Evolutionary conservation across 2,113 vertebrate species (phyloP).

Genomic region (Anolis sagrei): DNA sequence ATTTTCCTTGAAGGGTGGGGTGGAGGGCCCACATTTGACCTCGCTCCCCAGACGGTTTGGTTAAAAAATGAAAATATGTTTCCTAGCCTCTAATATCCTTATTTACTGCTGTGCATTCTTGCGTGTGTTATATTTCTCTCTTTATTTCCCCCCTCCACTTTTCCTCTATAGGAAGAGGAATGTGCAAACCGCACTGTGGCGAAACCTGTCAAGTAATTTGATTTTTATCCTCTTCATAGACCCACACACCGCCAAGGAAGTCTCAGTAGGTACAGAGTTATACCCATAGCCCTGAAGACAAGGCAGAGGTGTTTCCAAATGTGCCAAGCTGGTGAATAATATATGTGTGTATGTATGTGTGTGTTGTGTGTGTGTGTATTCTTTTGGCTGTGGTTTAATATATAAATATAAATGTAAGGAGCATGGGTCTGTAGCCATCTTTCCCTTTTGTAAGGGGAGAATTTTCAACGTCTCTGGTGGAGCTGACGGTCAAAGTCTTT

Average conservation of each 20-base stretch:
- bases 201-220: conserved; percentile 40
- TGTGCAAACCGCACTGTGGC: neutral
- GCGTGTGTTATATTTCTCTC: neutral
- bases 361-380: too few relatives aligned
- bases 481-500: conserved; percentile 11
- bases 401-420: neutral
- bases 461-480: neutral
- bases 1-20: neutral
- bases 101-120: neutral
- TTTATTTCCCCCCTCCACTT: neutral
- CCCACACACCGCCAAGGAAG: neutral
- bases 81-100: conserved; percentile 14
- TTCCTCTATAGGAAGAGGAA: neutral
- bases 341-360: too few relatives aligned
- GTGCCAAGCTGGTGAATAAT: conserved; percentile 38
- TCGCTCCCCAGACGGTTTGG: conserved; percentile 30
- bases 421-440: neutral
- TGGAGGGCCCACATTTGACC: conserved; percentile 34
- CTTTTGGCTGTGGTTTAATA: neutral
- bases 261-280: neutral
- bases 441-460: neutral
- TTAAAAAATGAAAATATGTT: neutral
- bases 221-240: conserved; percentile 29
- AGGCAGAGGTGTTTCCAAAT: conserved; percentile 7
- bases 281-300: conserved; percentile 17